phyloP scores from a whole-genome alignment of 2,888 invertebrate genomes.

The Cremastobaeus sp. region DNA sequence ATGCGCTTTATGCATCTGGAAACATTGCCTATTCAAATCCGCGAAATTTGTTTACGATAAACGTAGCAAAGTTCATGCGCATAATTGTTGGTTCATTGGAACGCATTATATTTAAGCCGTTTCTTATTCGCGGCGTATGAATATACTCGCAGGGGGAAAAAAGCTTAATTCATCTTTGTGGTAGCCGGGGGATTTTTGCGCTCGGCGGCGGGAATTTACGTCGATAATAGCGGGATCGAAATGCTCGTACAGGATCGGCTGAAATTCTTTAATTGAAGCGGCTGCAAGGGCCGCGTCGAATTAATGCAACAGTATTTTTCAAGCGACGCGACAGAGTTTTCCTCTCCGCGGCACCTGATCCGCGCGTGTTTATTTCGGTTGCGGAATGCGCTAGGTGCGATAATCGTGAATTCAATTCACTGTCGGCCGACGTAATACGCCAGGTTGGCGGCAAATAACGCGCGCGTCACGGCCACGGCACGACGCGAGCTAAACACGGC shows the following conservation, averaged over 20 bases:
- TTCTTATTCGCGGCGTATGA: too few species aligned
- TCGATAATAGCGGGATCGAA: slow-evolving; percentile 32
- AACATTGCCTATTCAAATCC: too few species aligned
- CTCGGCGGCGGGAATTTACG: slow-evolving; percentile 21
- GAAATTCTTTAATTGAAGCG: slow-evolving; percentile 34
- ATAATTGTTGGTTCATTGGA: too few species aligned
- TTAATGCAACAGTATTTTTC: slow-evolving; percentile 47
- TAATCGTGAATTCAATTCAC: slow-evolving; percentile 50
- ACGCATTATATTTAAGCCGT: too few species aligned
- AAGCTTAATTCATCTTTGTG: slow-evolving; percentile 38
- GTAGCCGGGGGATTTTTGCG: slow-evolving; percentile 7
- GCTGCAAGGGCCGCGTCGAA: slow-evolving; percentile 20
- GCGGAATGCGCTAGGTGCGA: slow-evolving; percentile 48
- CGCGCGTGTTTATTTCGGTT: slow-evolving; percentile 47
- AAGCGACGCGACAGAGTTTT: slow-evolving; percentile 52
- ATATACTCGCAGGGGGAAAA: too few species aligned
- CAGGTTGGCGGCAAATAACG: slow-evolving; percentile 37
- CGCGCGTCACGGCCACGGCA: slow-evolving; percentile 57
- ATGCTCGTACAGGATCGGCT: slow-evolving; percentile 18
- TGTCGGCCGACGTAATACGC: slow-evolving; percentile 49
- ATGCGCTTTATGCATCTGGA: background rate
- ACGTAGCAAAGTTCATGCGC: background rate
- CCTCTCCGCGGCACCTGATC: slow-evolving; percentile 56
- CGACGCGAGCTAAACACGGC: slow-evolving; percentile 43
- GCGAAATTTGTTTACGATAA: too few species aligned